A percentile compares a stretch with the other conserved stretches of the same genome.
These are phyloP conservation scores for Dolichomitus sp. DNA, from an alignment of 2,888 invertebrate species.

Conservation along the genomic window DNA sequence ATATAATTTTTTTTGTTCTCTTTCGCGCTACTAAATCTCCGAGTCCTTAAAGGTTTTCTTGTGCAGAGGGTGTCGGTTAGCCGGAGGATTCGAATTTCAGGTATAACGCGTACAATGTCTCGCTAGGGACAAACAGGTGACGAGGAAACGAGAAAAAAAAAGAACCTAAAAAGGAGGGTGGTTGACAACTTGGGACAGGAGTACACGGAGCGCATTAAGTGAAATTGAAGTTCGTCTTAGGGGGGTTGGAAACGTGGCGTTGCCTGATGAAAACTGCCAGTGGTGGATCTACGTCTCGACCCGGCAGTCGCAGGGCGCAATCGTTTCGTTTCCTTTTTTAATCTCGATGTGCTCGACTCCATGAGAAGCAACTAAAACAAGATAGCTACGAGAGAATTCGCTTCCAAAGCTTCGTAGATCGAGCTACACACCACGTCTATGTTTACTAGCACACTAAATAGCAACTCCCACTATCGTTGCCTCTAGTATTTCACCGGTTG, in stretches of 20 bases:
- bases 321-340: slow-evolving; percentile 74
- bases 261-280: slow-evolving; percentile 72
- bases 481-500: slow-evolving; percentile 10
- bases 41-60: background rate
- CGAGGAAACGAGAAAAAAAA: slow-evolving; percentile 6
- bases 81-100: slow-evolving; percentile 6
- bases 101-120: background rate
- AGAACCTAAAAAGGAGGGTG: background rate
- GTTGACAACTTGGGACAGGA: slow-evolving; percentile 28
- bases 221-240: slow-evolving; percentile 75
- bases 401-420: slow-evolving; percentile 11
- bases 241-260: background rate
- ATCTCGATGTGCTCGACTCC: slow-evolving; percentile 65
- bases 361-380: background rate
- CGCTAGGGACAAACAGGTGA: background rate
- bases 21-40: background rate
- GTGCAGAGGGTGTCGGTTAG: slow-evolving; percentile 5
- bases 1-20: background rate
- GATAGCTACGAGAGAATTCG: slow-evolving; percentile 21
- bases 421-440: slow-evolving; percentile 2
- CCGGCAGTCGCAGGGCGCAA: slow-evolving; percentile 64
- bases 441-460: background rate
- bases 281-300: slow-evolving; percentile 64
- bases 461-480: background rate
- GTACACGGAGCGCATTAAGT: slow-evolving; percentile 65